Conservation (phyloP, 2,888 invertebrate genomes). For the Drosophila subquinaria region DNA sequence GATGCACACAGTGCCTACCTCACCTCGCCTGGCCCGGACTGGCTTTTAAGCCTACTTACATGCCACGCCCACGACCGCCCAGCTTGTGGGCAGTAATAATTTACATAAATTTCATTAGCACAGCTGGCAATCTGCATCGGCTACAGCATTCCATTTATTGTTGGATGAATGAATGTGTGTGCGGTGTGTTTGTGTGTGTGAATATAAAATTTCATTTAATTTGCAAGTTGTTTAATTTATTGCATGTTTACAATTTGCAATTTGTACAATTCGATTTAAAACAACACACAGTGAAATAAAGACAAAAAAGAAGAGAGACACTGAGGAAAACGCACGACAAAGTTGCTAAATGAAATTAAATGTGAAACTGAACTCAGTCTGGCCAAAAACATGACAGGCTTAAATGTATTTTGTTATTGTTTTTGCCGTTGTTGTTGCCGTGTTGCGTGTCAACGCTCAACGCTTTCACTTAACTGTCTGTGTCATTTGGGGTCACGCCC, state of each 20-base stretch:
- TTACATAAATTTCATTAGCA: conserved; percentile 80
- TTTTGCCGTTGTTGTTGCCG: conserved; percentile 36
- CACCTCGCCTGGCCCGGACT: background rate
- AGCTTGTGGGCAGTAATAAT: conserved; percentile 63
- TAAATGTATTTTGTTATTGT: conserved; percentile 43
- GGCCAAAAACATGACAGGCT: conserved; percentile 52
- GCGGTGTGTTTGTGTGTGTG: conserved; percentile 30
- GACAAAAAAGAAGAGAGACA: conserved; percentile 5
- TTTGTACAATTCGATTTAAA: conserved; percentile 81
- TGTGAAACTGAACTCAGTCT: conserved; percentile 56
- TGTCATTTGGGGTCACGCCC: conserved; percentile 78
- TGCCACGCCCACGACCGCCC: conserved; percentile 39
- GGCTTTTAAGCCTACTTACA: conserved; percentile 28
- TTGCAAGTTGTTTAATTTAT: conserved; percentile 79
- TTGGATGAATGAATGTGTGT: conserved; percentile 9
- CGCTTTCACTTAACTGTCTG: conserved; percentile 79
- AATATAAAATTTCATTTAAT: conserved; percentile 75
- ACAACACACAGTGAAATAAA: conserved; percentile 36
- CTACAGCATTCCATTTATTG: conserved; percentile 36
- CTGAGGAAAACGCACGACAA: conserved; percentile 57
- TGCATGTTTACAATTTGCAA: conserved; percentile 81
- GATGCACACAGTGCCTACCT: conserved; percentile 29
- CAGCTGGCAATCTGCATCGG: conserved; percentile 58
- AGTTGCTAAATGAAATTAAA: conserved; percentile 77
- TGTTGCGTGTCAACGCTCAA: conserved; percentile 78